Evolutionary conservation across 2,113 vertebrate species (phyloP).

Genomic region (Lasiurus cinereus): DNA sequence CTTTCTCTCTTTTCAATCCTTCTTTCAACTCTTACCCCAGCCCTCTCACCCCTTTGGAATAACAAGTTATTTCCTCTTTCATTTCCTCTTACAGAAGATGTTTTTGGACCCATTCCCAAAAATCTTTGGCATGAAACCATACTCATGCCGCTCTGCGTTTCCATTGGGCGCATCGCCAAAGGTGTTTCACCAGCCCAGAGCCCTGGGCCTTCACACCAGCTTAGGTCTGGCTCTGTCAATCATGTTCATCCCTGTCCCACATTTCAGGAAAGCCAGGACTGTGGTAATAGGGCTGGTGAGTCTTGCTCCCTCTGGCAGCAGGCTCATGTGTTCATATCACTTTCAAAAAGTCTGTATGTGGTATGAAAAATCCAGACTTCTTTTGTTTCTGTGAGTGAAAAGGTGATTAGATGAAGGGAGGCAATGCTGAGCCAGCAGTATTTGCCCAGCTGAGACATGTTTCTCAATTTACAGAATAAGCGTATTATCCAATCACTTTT

Average conservation of each 20-base stretch:
- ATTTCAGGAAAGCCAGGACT: constrained; percentile 1
- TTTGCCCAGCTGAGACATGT: constrained; percentile 60
- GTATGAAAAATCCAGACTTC: constrained; percentile 70
- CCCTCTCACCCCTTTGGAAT: constrained; percentile 84
- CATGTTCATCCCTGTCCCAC: background rate
- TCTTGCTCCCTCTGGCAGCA: background rate
- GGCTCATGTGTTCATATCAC: constrained; percentile 70
- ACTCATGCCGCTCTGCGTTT: constrained; percentile 86
- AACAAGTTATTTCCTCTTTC: constrained; percentile 90
- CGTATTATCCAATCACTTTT: constrained; percentile 80
- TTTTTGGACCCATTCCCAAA: constrained; percentile 91
- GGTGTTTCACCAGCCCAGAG: constrained; percentile 79
- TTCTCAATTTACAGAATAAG: constrained; percentile 79
- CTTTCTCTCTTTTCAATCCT: constrained; percentile 81
- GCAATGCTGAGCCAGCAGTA: constrained; percentile 82
- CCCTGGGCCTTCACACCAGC: constrained; percentile 58
- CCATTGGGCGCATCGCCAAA: constrained; percentile 87
- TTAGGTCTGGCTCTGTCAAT: constrained; percentile 71
- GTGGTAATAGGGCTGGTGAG: background rate
- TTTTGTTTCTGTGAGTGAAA: constrained; percentile 68
- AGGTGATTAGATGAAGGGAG: constrained; percentile 46
- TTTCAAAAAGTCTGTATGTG: constrained; percentile 64
- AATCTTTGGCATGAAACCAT: constrained; percentile 86
- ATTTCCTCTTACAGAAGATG: constrained; percentile 91
- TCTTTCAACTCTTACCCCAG: constrained; percentile 84